These are phyloP conservation scores for Papilio aristodemus DNA, from an alignment of 1,140 invertebrate species.

Conservation along the genomic window DNA sequence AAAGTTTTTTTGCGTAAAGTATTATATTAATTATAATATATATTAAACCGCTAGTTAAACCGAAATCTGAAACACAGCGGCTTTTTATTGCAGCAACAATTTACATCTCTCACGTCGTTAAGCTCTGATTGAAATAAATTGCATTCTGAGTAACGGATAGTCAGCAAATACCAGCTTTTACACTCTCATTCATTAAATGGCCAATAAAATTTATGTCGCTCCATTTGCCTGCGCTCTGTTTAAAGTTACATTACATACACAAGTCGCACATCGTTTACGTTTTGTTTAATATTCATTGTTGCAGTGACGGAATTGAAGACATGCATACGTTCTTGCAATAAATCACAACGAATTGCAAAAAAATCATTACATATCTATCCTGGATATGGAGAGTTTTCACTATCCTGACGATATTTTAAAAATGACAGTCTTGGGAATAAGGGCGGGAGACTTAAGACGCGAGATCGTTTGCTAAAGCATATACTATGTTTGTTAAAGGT, in stretches of 20 bases:
- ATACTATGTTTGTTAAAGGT: no score
- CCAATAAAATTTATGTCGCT: constrained; percentile 12
- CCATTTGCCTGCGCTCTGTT: neutral
- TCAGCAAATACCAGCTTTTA: constrained; percentile 4
- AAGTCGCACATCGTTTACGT: no score
- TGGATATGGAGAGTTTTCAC: no score
- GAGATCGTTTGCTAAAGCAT: no score
- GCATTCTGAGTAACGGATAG: constrained; percentile 12
- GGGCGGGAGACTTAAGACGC: no score
- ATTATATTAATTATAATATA: neutral
- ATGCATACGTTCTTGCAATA: no score
- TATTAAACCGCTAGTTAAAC: constrained; percentile 11
- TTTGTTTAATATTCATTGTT: no score
- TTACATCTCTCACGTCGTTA: constrained; percentile 6
- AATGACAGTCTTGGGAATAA: no score
- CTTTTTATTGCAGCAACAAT: constrained; percentile 19
- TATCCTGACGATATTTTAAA: no score
- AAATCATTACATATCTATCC: no score
- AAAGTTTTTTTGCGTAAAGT: neutral
- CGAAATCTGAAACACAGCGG: neutral
- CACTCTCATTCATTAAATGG: constrained; percentile 17
- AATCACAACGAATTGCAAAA: no score
- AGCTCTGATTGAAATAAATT: constrained; percentile 15
- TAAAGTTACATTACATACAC: neutral
- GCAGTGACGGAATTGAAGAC: no score